phyloP scores from a whole-genome alignment of 2,888 invertebrate genomes.

The Leptothorax acervorum region DNA sequence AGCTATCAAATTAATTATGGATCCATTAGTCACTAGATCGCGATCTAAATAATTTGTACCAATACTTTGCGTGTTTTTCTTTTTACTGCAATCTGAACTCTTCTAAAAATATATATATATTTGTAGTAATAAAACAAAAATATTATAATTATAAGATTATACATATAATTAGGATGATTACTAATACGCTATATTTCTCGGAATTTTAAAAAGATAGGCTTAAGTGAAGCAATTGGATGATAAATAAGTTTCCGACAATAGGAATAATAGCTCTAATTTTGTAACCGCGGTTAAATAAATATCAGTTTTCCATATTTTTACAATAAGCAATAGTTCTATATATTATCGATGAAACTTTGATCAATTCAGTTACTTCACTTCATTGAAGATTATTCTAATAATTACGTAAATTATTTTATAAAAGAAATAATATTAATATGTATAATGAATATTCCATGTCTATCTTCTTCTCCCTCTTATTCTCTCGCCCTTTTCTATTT shows the following conservation, averaged over 20 bases:
- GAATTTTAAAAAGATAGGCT: neutral
- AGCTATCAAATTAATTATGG: neutral
- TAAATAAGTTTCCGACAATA: slow-evolving; percentile 13
- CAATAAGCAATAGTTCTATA: neutral
- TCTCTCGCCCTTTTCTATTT: slow-evolving; percentile 1
- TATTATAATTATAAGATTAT: slow-evolving; percentile 13
- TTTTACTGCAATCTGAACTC: neutral
- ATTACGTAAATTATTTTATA: neutral
- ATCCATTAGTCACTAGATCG: neutral
- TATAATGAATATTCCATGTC: neutral
- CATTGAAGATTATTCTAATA: neutral
- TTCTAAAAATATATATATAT: slow-evolving; percentile 1
- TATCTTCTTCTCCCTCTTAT: slow-evolving; percentile 3
- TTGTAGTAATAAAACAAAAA: slow-evolving; percentile 2
- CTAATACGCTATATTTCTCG: neutral
- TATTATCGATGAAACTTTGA: neutral
- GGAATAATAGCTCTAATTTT: slow-evolving; percentile 10
- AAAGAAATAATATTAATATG: neutral
- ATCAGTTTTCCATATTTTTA: neutral
- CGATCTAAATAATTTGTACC: neutral
- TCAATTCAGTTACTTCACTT: slow-evolving; percentile 18
- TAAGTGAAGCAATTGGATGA: slow-evolving; percentile 3
- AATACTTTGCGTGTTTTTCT: neutral
- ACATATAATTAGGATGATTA: slow-evolving; percentile 7
- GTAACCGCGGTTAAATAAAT: neutral